These are phyloP conservation scores for Microctenopoma stevenorrisi DNA, from an alignment of 2,797 vertebrate species.

Conservation along the genomic window DNA sequence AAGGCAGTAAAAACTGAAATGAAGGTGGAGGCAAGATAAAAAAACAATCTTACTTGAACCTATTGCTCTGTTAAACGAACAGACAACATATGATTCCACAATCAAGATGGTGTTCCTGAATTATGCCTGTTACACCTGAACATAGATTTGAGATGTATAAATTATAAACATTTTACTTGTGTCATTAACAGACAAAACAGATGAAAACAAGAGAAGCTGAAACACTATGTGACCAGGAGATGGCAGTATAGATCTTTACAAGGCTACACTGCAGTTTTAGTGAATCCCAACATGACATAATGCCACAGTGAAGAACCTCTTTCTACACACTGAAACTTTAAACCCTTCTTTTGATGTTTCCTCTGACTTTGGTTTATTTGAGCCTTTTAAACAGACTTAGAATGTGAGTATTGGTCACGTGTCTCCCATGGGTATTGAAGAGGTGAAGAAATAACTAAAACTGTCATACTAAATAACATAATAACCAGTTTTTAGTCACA, in stretches of 20 bases:
- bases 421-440: background rate
- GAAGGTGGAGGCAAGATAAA: constrained; percentile 46
- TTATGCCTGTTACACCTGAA: constrained; percentile 20
- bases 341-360: constrained; percentile 38
- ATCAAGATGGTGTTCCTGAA: constrained; percentile 58
- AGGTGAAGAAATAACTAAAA: constrained; percentile 10
- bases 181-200: constrained; percentile 20
- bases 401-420: constrained; percentile 18
- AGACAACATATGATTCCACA: constrained; percentile 71
- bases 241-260: constrained; percentile 63
- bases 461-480: constrained; percentile 16
- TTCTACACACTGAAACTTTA: constrained; percentile 32
- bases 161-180: constrained; percentile 33
- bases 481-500: constrained; percentile 11
- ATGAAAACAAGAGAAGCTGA: constrained; percentile 4
- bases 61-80: constrained; percentile 22
- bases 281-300: constrained; percentile 13
- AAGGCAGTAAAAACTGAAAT: constrained; percentile 52
- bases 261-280: constrained; percentile 9
- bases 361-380: constrained; percentile 66
- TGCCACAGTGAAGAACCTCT: constrained; percentile 7
- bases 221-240: constrained; percentile 58
- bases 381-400: constrained; percentile 37
- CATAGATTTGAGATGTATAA: constrained; percentile 42
- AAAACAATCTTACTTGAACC: constrained; percentile 27